Evolutionary conservation across 2,888 invertebrate species (phyloP), one percentile per base, ranked within the genome.

Genomic region (Callosobruchus maculatus): DNA sequence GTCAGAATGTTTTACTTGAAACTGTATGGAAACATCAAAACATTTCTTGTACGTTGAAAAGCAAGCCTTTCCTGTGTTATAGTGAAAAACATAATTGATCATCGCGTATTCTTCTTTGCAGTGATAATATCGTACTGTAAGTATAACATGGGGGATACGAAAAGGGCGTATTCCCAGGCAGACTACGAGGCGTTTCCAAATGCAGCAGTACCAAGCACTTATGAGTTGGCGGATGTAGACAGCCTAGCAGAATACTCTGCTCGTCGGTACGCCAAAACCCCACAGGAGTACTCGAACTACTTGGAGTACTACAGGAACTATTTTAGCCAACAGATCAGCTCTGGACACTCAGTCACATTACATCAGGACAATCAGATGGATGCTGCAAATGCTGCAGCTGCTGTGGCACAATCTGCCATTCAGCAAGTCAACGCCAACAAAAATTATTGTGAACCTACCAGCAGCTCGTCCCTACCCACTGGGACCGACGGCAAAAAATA

Each of bases 401-500:
- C 96, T 0, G 95, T 97, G 0, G 96, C 97, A 0, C 94, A 96
- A 81, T 95, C 95, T 0, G 97, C 97, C 4, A 94, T 95, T 75
- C 91, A 91, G 79, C 91, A 92, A 79, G 88, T 92, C 72, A 90
- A 92, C 75, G 85, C 87, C n/a, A 73, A 68, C 30, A 22, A 70
- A 20, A 83, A 84, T 0, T 85, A 84, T 74, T 86, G 84, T 76
- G 84, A 92, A 83, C 85, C 87, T 20, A 84, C 89, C 0, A 83
- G 88, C 70, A 82, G 87, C n/a, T 88, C 88, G 66, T 9, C 68
- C 2, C n/a, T 70, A 0, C 91, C 92, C 13, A 90, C 87, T 20
- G 92, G 92, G 18, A 92, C 90, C 78, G 92, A 93, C 76, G 92
- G 91, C 75, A 93, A 92, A 80, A 88, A 90, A 76, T 93, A 92